phyloP scores from a whole-genome alignment of 1,140 invertebrate species.

The Philopotamus ludificatus region DNA sequence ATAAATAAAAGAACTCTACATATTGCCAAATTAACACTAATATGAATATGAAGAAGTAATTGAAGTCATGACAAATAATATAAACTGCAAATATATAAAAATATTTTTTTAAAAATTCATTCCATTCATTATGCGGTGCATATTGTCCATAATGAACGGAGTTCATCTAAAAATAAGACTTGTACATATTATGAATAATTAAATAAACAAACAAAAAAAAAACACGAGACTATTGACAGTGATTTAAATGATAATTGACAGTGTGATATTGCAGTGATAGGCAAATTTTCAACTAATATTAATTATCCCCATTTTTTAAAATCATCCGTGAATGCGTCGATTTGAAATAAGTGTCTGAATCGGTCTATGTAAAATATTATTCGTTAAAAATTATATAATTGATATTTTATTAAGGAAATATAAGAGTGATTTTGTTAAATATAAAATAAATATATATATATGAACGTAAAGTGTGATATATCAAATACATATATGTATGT shows the following conservation, averaged over 20 bases:
- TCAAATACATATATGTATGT: background rate
- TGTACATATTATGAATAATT: constrained; percentile 16
- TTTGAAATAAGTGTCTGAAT: background rate
- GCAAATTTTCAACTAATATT: background rate
- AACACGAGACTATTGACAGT: background rate
- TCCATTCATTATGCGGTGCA: constrained; percentile 11
- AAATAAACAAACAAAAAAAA: constrained; percentile 8
- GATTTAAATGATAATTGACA: background rate
- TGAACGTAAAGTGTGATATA: background rate
- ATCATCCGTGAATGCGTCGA: background rate
- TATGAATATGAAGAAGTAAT: constrained; percentile 3
- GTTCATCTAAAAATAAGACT: constrained; percentile 4
- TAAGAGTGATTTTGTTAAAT: background rate
- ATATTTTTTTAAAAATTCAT: constrained; percentile 28
- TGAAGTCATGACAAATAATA: constrained; percentile 25
- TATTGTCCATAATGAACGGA: background rate
- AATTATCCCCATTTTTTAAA: constrained; percentile 8
- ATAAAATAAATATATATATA: background rate
- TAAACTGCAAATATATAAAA: constrained; percentile 14
- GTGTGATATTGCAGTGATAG: constrained; percentile 5
- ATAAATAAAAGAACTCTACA: constrained; percentile 16
- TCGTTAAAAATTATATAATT: constrained; percentile 3
- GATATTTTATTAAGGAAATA: background rate
- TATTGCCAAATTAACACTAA: constrained; percentile 24
- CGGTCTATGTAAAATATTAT: background rate